Evolutionary conservation across 1,140 invertebrate species (phyloP), one percentile per base, ranked within the genome.

Genomic region (Dendroctonus valens): DNA sequence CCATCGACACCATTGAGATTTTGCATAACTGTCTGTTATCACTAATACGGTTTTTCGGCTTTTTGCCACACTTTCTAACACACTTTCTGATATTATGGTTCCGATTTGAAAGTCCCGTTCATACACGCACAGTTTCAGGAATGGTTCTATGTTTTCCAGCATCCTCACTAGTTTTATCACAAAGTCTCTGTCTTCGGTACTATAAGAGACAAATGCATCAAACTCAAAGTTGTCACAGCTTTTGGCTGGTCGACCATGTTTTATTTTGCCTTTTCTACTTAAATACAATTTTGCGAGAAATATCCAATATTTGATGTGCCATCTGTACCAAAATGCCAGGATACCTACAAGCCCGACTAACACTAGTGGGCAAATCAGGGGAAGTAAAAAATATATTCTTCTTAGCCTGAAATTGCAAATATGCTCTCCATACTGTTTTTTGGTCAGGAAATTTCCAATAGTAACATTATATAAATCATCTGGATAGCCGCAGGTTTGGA

Each of bases 171-270:
- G 77, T 14, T 82, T 75, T 2, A 83, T 71, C 5, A 88, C 83
- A 73, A 86, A 88, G 42, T 82, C 78, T 64, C 82, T 77, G 68
- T 89, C 86, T 68, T 86, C 82, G 58, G 80, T 83, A 68, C 84
- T 85, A 72, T 89, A 89, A 0, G 85, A 87, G 5, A 89, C 81
- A 71, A 88, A 89, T 2, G 86, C 86, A 69, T 89, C 87, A 70
- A 84, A 89, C 54, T 79, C 78, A 59, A 82, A 86, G 26, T 75
- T 71, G 2, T 68, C 76, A 5, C 69, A 67, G 11, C 15, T 53
- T 14, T 59, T 70, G 48, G 41, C 57, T 6, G 26, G 46, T 3
- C 5, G 51, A 42, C 26, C 55, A 68, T 57, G 54, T 53, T 72
- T 76, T 42, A 79, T 75, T 50, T 80, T 77, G 41, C 73, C 79